Base-by-base conservation (phyloP, 2,797 vertebrate species). In the Lemur catta region DNA sequence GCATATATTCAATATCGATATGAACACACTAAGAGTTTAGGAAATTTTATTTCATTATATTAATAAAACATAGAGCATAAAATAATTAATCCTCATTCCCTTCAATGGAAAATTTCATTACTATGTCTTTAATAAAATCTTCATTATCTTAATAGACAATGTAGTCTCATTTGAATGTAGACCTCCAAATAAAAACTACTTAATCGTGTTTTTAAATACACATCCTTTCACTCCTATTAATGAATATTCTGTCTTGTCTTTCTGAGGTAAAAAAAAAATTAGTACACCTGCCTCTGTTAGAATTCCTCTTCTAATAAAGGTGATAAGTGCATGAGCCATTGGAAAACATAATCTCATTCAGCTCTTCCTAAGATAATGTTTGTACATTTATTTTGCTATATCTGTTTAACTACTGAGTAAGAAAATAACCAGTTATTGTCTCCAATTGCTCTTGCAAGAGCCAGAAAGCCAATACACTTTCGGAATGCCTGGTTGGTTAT, bases 301-400 rank as follows among this genome's bases (percentile, higher is more conserved):
- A 96, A 79, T 6, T 72, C 24, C 18, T 84, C 38, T 90, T 80
- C 3, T 52, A 81, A 67, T 69, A 80, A 79, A 84, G 26, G 7
- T 63, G 50, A 92, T 88, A 78, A 28, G 2, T 30, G 30, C n/a
- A 50, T 71, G 30, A 71, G 10, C 17, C 80, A 61, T 79, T 61
- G 57, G 57, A 69, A 92, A 92, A 69, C n/a, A 38, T 24, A 80
- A n/a, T 87, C 67, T 97, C 48, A 71, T 84, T 81, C 33, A 81
- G 26, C 11, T 18, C 50, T 90, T 81, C 6, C 35, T 67, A 69
- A 82, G 14, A 91, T 52, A 82, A 52, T 46, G 33, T 61, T 92
- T 89, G 20, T 30, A 89, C 79, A 61, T 84, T 84, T 79, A 91
- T 76, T 96, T 97, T 86, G 26, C 43, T 80, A 8, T 52, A 3